Evolutionary conservation across 2,888 invertebrate genomes (phyloP), one percentile per base, ranked within the genome.

Genomic region (Megastigmus dorsalis): DNA sequence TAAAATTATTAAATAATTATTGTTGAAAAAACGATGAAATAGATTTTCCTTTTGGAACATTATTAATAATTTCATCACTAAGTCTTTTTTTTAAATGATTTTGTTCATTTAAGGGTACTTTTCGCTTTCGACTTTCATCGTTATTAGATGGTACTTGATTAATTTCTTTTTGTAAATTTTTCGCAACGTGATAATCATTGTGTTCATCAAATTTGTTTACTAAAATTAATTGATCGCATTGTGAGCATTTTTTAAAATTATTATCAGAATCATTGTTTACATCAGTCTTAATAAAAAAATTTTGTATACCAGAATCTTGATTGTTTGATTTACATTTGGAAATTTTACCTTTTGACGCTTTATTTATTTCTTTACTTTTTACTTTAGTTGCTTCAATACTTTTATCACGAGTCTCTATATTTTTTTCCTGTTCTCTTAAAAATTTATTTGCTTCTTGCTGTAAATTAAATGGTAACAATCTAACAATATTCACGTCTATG

Each of bases 131-230:
- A 18, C 10, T 20, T 33, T 76, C 67, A 4, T 38, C 38, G 6
- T 33, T 43, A 36, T 38, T 43, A n/a, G n/a, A n/a, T 2, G 48
- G 9, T n/a, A 30, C 23, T 52, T 28, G 60, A 70, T 94, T 94
- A 6, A 94, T 84, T 87, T 93, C 91, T 79, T 90, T 89, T 80
- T 92, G 95, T 63, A 97, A 86, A 82, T 93, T 93, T 83, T 93
- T 91, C 4, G 97, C 97, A 81, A 94, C 90, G 86, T 97, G 97
- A 85, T 92, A 96, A 89, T 97, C 97, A 81, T 91, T 88, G 88
- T 97, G 97, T 83, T 95, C 94, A 0, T 90, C 85, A 80, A 93
- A 89, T 74, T 93, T 93, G 75, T 90, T 90, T 3, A 90, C 79
- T 10, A 90, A 85, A 65, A 97, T 89, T 75, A 86, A 89, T 83